Percentiles rank a stretch among this genome's conserved stretches.
Evolutionary conservation across 1,140 invertebrate species (phyloP).

Genomic region (Eriosoma lanigerum): DNA sequence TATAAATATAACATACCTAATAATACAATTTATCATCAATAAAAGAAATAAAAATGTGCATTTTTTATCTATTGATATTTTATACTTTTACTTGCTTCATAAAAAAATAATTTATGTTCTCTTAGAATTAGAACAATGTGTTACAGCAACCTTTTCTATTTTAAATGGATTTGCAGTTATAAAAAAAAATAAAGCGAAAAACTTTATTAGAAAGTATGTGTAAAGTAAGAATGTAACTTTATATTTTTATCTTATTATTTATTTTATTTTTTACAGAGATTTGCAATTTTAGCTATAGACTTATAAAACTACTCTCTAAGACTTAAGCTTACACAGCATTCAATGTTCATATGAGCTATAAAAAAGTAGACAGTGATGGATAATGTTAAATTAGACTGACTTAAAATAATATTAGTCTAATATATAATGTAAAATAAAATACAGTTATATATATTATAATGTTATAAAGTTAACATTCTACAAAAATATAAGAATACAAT

Average conservation of each 20-base stretch:
- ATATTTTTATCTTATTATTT: background rate
- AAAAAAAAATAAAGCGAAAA: constrained; percentile 20
- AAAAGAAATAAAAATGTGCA: too few species aligned
- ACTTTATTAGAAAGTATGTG: background rate
- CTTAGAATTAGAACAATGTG: background rate
- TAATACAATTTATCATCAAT: too few species aligned
- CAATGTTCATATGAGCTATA: background rate
- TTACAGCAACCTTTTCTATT: background rate
- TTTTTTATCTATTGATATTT: background rate
- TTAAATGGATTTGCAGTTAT: background rate
- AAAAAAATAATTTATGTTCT: background rate
- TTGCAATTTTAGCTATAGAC: background rate
- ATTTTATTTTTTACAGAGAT: constrained; percentile 25
- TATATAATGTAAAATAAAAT: background rate
- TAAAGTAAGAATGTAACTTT: background rate
- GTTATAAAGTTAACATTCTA: too few species aligned
- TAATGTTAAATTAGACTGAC: constrained; percentile 14
- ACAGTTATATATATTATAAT: too few species aligned
- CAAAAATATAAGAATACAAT: too few species aligned
- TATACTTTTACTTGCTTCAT: background rate
- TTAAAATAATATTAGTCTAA: background rate
- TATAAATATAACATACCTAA: too few species aligned
- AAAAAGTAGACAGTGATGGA: constrained; percentile 7
- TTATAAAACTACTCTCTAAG: constrained; percentile 1
- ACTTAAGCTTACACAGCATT: too few species aligned